Evolutionary conservation across 2,888 invertebrate species (phyloP).

Genomic region (Azorinus chamasolen): DNA sequence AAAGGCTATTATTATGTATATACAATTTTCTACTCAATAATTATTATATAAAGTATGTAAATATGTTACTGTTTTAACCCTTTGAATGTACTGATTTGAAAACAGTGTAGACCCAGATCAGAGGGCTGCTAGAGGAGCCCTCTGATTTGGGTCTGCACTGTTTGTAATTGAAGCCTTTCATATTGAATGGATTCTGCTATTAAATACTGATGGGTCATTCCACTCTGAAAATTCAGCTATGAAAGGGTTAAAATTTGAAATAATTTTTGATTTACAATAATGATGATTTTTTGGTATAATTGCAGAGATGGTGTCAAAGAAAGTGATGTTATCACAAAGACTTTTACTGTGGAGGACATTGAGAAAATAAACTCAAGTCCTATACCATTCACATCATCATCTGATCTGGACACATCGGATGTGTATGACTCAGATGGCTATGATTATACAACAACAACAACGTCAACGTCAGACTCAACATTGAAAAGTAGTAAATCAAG

Average conservation of each 20-base stretch:
- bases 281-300: no score
- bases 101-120: neutral
- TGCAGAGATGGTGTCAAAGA: constrained; percentile 84
- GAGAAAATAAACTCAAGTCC: constrained; percentile 63
- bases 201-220: no score
- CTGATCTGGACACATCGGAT: constrained; percentile 68
- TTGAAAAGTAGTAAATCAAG: constrained; percentile 35
- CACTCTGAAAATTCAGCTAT: no score
- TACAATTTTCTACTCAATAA: no score
- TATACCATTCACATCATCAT: constrained; percentile 50
- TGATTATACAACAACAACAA: constrained; percentile 66
- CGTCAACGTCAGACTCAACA: constrained; percentile 60
- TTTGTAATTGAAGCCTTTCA: no score
- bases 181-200: no score
- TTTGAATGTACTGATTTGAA: no score
- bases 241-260: neutral
- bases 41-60: no score
- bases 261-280: neutral
- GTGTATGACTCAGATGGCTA: constrained; percentile 66
- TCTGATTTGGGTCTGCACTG: no score
- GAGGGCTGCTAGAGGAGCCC: no score
- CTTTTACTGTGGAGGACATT: constrained; percentile 83
- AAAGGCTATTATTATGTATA: no score
- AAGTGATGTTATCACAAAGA: constrained; percentile 85
- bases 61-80: no score